A percentile compares a stretch with the other conserved stretches of the same genome.
phyloP scores from a whole-genome alignment of 2,888 invertebrate species.

The Apantesis nais region DNA sequence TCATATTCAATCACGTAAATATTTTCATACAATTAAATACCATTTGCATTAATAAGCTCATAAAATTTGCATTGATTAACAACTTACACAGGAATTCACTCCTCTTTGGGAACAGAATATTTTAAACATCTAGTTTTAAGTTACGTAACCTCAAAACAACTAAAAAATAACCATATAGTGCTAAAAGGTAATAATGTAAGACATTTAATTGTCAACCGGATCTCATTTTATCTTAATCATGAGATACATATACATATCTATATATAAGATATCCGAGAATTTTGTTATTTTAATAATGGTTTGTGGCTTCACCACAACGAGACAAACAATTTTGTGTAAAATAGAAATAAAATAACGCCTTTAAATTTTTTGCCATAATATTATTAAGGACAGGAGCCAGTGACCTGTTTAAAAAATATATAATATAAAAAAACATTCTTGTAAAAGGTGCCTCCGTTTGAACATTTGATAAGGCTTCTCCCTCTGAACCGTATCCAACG shows the following conservation, averaged over 20 bases:
- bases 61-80: slow-evolving; percentile 8
- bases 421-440: neutral
- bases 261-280: too few relatives aligned
- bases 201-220: slow-evolving; percentile 14
- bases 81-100: neutral
- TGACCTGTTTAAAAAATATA: neutral
- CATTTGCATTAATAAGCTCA: neutral
- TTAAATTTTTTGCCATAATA: neutral
- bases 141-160: slow-evolving; percentile 10
- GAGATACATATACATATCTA: neutral
- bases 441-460: neutral
- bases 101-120: neutral
- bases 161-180: slow-evolving; percentile 5
- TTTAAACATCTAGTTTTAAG: slow-evolving; percentile 9
- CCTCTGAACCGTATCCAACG: too few relatives aligned
- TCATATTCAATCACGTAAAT: neutral
- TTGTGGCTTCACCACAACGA: neutral
- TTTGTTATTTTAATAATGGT: neutral
- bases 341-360: neutral
- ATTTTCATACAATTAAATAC: neutral
- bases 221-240: slow-evolving; percentile 12
- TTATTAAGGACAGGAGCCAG: neutral
- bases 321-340: neutral
- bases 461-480: too few relatives aligned
- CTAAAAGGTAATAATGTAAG: slow-evolving; percentile 12